phyloP scores from a whole-genome alignment of 2,888 invertebrate genomes.

The Liopterus haemorrhoidalis region DNA sequence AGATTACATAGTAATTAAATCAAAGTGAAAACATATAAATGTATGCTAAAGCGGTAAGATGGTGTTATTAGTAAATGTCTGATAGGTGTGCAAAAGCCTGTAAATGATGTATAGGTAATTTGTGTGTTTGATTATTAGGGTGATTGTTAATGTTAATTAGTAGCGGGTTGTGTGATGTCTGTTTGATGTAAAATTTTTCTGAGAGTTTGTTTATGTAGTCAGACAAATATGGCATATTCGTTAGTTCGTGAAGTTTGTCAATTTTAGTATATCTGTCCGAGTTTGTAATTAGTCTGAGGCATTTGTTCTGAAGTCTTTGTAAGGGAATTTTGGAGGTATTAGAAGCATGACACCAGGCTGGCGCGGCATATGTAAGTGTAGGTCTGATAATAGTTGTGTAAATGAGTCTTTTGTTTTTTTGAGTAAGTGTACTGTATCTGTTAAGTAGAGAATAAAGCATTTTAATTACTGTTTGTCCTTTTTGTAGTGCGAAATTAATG shows the following conservation, averaged over 20 bases:
- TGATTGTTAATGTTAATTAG: constrained; percentile 15
- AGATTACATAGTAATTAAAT: too few species aligned
- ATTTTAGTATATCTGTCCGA: constrained; percentile 21
- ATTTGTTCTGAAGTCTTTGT: constrained; percentile 31
- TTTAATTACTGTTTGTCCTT: constrained; percentile 23
- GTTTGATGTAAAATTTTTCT: constrained; percentile 18
- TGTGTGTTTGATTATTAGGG: too few species aligned
- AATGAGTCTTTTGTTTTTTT: constrained; percentile 31
- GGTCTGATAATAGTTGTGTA: constrained; percentile 32
- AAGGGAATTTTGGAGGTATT: constrained; percentile 14
- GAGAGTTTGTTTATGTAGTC: constrained; percentile 17
- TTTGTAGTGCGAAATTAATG: constrained; percentile 24
- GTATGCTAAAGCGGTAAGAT: too few species aligned
- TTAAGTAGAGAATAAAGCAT: constrained; percentile 31
- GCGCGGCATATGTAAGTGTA: constrained; percentile 29
- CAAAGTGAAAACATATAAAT: too few species aligned
- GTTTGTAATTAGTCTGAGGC: constrained; percentile 23
- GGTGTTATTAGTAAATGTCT: too few species aligned
- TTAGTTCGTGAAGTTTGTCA: constrained; percentile 20
- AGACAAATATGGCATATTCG: constrained; percentile 15
- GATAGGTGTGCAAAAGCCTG: too few species aligned
- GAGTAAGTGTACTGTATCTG: constrained; percentile 20
- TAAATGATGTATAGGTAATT: too few species aligned
- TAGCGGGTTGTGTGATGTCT: constrained; percentile 11
- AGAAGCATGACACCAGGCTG: constrained; percentile 27